phyloP scores from a whole-genome alignment of 1,140 invertebrate species.

The Oreohelix idahoensis region DNA sequence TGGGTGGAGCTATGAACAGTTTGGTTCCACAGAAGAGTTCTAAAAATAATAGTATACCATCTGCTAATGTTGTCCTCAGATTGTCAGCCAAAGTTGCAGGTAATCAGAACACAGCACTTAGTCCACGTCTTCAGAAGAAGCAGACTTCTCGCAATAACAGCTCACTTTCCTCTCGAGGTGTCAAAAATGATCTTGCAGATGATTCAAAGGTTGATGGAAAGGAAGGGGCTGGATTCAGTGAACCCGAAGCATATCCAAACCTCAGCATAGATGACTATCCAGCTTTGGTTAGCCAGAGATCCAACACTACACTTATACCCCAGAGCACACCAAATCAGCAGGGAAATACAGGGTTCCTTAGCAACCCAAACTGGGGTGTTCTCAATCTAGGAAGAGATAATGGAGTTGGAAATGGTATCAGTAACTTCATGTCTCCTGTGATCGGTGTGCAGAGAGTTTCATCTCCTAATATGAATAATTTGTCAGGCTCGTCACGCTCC shows the following conservation, averaged over 20 bases:
- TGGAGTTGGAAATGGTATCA: constrained; percentile 6
- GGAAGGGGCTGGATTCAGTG: not conserved
- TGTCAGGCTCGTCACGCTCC: constrained; percentile 20
- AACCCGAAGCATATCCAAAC: constrained; percentile 17
- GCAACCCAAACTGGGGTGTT: constrained; percentile 18
- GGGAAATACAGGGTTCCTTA: constrained; percentile 54
- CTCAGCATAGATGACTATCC: constrained; percentile 27
- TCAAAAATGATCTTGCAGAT: constrained; percentile 5
- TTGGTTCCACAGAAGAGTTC: too few relatives aligned
- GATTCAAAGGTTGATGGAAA: constrained; percentile 22
- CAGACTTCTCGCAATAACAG: not conserved
- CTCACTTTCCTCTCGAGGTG: not conserved
- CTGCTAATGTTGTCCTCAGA: not conserved
- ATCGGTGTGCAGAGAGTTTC: constrained; percentile 35
- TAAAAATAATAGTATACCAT: not conserved
- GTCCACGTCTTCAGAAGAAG: constrained; percentile 34
- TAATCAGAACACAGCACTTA: constrained; percentile 3
- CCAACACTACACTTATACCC: constrained; percentile 62
- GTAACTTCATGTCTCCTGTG: constrained; percentile 15
- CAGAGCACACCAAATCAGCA: constrained; percentile 58
- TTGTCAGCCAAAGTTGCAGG: constrained; percentile 33
- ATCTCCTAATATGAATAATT: not conserved
- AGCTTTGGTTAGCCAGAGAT: constrained; percentile 36
- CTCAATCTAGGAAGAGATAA: constrained; percentile 17
- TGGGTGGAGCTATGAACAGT: too few relatives aligned